Evolutionary conservation across 2,797 vertebrate genomes (phyloP).

Genomic region (Sebastes taczanowskii): DNA sequence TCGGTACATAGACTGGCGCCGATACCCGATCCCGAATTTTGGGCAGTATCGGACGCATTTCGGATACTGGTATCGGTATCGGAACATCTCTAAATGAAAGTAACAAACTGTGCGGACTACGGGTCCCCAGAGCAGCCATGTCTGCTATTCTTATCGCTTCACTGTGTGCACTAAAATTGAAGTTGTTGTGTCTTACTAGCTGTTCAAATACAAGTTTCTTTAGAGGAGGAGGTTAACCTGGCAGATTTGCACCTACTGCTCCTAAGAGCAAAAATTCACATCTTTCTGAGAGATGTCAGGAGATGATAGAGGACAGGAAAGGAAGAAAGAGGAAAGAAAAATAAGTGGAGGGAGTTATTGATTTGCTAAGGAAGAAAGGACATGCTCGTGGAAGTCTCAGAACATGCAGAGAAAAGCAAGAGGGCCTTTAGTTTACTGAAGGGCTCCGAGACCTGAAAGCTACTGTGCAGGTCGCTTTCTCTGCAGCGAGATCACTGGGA

Average conservation of each 20-base stretch:
- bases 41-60: no score
- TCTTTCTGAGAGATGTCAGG: conserved; percentile 31
- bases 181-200: conserved; percentile 4
- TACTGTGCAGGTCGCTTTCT: conserved; percentile 35
- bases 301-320: conserved; percentile 33
- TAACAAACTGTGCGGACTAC: background rate
- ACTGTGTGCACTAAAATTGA: background rate
- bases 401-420: conserved; percentile 52
- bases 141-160: conserved; percentile 1
- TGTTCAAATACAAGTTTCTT: conserved; percentile 24
- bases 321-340: conserved; percentile 43
- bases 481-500: conserved; percentile 41
- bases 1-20: no score
- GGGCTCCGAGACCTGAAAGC: conserved; percentile 35
- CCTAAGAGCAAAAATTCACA: conserved; percentile 39
- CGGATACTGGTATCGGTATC: no score
- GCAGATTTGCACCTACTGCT: conserved; percentile 25
- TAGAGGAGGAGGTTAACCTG: conserved; percentile 26
- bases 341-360: conserved; percentile 45
- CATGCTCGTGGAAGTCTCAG: conserved; percentile 28
- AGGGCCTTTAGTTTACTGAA: conserved; percentile 39
- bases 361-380: conserved; percentile 48
- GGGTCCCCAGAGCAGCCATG: conserved; percentile 10
- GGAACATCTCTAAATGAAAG: background rate
- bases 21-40: no score